Conservation (phyloP, 2,113 vertebrate species). For the Dicrurus megarhynchus region DNA sequence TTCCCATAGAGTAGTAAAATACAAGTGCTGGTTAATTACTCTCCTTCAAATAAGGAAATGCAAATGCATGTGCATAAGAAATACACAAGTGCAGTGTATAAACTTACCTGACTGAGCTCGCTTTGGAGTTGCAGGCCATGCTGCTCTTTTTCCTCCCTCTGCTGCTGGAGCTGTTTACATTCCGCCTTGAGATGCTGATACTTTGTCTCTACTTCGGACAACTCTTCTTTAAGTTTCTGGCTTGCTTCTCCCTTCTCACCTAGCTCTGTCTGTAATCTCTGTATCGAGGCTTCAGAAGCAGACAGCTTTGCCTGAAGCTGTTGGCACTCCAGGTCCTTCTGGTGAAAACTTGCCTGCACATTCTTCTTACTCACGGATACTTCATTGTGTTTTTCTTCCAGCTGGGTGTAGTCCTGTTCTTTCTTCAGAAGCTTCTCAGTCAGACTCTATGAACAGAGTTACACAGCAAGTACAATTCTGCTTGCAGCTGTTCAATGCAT, state of each 20-base stretch:
- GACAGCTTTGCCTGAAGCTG: constrained; percentile 84
- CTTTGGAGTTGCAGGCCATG: constrained; percentile 88
- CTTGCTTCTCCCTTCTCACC: constrained; percentile 80
- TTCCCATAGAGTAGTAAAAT: background rate
- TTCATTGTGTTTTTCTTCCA: constrained; percentile 82
- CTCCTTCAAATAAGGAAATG: background rate
- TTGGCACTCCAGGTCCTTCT: constrained; percentile 87
- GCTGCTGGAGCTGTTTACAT: constrained; percentile 91
- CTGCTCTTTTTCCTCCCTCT: constrained; percentile 91
- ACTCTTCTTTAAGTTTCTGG: constrained; percentile 84
- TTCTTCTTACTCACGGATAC: constrained; percentile 82
- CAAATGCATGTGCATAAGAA: background rate
- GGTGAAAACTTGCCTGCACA: constrained; percentile 82
- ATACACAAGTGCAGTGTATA: background rate
- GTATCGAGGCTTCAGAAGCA: constrained; percentile 78
- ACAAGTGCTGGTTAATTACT: background rate
- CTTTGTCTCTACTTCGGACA: constrained; percentile 85
- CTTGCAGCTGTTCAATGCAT: background rate
- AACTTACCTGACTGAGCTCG: constrained; percentile 89
- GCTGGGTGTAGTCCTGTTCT: constrained; percentile 80
- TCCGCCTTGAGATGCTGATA: constrained; percentile 90
- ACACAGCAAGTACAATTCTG: background rate
- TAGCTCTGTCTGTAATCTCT: constrained; percentile 81
- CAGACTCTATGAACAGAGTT: constrained; percentile 75
- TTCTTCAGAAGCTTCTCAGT: constrained; percentile 83